phyloP scores from a whole-genome alignment of 2,888 invertebrate genomes.

The Smittia aterrima region DNA sequence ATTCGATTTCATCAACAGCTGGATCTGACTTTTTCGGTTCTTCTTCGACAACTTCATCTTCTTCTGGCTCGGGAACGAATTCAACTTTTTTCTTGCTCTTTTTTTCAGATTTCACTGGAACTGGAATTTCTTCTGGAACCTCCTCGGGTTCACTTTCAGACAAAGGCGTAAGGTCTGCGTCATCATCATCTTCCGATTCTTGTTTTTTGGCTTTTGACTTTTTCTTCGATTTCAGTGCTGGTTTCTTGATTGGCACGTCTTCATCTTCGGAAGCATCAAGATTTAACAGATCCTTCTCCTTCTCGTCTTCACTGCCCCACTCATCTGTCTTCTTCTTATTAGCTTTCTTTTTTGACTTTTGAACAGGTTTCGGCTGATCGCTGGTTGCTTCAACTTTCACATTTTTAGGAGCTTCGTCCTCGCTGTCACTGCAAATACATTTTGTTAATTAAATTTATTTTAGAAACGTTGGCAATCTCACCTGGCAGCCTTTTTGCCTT shows the following conservation, averaged over 20 bases:
- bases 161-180: conserved; percentile 45
- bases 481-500: conserved; percentile 48
- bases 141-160: conserved; percentile 29
- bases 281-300: conserved; percentile 43
- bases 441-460: conserved; percentile 47
- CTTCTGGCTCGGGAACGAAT: conserved; percentile 46
- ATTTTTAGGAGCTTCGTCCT: not conserved
- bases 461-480: conserved; percentile 48
- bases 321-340: conserved; percentile 43
- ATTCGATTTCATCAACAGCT: conserved; percentile 20
- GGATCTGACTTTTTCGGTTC: conserved; percentile 17
- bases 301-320: conserved; percentile 41
- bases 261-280: conserved; percentile 43
- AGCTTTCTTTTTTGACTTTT: conserved; percentile 46
- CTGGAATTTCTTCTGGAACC: conserved; percentile 23
- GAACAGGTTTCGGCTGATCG: conserved; percentile 46
- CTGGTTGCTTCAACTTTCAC: conserved; percentile 46
- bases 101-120: conserved; percentile 43
- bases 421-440: conserved; percentile 46
- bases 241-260: conserved; percentile 39
- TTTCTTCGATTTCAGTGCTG: conserved; percentile 43
- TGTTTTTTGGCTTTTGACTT: conserved; percentile 55
- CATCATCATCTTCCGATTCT: conserved; percentile 58
- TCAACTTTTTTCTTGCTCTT: conserved; percentile 44
- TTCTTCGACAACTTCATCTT: conserved; percentile 46